Conservation (phyloP, 2,888 invertebrate genomes). For the Conus canariensis region DNA sequence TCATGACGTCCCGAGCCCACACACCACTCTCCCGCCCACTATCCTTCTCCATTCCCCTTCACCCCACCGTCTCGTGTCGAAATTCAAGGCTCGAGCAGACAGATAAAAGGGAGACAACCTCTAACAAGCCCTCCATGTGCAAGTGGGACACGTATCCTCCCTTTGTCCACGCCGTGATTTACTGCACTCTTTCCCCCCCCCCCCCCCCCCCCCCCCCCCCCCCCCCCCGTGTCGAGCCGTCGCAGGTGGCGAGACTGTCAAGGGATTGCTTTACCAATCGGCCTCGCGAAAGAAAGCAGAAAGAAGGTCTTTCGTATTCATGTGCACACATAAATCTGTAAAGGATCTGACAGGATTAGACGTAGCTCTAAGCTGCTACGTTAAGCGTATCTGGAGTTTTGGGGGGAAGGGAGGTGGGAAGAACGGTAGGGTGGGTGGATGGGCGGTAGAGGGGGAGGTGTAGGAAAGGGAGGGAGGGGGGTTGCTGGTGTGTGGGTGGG, state of each 20-base stretch:
- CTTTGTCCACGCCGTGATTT: not conserved
- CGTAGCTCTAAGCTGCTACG: not conserved
- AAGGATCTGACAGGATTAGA: not conserved
- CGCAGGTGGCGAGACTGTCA: constrained; percentile 6
- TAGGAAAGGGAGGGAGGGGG: not conserved
- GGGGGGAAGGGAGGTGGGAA: too few relatives aligned
- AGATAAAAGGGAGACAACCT: not conserved
- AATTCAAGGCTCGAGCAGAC: not conserved
- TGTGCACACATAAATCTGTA: constrained; percentile 24
- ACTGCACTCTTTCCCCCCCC: not conserved
- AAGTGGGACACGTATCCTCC: not conserved
- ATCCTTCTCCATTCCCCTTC: not conserved
- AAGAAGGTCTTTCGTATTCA: not conserved
- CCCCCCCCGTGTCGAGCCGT: not conserved
- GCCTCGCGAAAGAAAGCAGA: not conserved
- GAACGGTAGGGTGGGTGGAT: not conserved
- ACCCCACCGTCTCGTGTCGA: not conserved
- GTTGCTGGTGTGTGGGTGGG: not conserved
- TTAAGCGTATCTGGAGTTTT: too few relatives aligned
- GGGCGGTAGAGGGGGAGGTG: not conserved
- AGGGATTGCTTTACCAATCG: not conserved
- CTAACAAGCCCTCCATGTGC: not conserved
- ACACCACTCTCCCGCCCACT: not conserved
- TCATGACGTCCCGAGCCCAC: not conserved
- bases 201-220: too few relatives aligned